Conservation (phyloP, 1,140 invertebrate genomes). For the Spodoptera litura region DNA sequence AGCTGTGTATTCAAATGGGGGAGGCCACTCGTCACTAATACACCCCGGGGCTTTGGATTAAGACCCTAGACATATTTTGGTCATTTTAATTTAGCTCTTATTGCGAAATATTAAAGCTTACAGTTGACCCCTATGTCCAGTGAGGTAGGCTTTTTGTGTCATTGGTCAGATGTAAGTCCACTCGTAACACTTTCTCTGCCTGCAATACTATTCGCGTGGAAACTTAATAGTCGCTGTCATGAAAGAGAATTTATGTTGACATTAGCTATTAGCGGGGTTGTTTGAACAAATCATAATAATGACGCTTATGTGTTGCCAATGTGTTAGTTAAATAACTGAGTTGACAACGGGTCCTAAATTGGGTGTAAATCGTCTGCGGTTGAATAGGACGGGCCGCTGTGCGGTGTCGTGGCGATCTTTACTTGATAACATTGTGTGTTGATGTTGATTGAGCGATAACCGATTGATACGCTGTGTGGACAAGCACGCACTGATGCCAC, state of each 20-base stretch:
- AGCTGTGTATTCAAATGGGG: constrained; percentile 69
- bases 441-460: constrained; percentile 61
- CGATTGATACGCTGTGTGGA: constrained; percentile 49
- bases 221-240: constrained; percentile 30
- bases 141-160: constrained; percentile 33
- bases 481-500: constrained; percentile 33
- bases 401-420: constrained; percentile 13
- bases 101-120: constrained; percentile 41
- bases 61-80: constrained; percentile 45
- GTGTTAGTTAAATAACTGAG: constrained; percentile 46
- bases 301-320: constrained; percentile 40
- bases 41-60: constrained; percentile 62
- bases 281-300: constrained; percentile 36
- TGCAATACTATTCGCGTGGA: constrained; percentile 38
- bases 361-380: constrained; percentile 34
- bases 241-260: constrained; percentile 27
- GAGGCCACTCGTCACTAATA: constrained; percentile 66
- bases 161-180: constrained; percentile 47
- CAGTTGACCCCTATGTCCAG: constrained; percentile 33
- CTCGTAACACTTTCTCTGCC: constrained; percentile 54
- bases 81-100: constrained; percentile 39
- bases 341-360: constrained; percentile 38
- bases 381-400: neutral
- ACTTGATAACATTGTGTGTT: constrained; percentile 67
- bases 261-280: constrained; percentile 27